Evolutionary conservation across 2,113 vertebrate genomes (phyloP).

Genomic region (Prunella fulvescens): DNA sequence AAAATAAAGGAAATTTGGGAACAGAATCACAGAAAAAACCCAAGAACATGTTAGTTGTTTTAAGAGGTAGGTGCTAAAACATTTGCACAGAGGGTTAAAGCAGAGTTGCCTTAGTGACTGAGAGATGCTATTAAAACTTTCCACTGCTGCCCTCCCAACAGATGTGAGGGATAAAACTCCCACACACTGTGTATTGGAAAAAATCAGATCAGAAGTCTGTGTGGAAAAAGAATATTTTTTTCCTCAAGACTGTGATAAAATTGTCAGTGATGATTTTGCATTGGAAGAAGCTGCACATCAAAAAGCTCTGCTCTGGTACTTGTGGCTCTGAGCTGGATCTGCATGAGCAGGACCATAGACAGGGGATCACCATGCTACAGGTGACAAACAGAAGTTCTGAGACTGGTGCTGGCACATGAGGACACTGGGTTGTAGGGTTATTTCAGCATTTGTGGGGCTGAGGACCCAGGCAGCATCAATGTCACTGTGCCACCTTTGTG

Average conservation of each 20-base stretch:
- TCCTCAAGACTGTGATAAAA: neutral
- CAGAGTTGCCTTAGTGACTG: neutral
- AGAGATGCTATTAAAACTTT: neutral
- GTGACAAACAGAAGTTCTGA: neutral
- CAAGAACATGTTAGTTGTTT: neutral
- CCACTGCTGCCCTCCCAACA: neutral
- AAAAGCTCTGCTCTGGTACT: neutral
- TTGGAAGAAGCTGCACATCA: neutral
- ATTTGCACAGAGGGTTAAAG: neutral
- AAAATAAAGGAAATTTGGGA: neutral
- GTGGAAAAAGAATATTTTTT: neutral
- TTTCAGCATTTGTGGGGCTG: neutral
- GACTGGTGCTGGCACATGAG: neutral
- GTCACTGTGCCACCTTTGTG: fast-evolving
- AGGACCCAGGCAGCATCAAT: neutral
- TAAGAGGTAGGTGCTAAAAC: neutral
- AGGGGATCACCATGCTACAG: neutral
- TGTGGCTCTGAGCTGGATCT: neutral
- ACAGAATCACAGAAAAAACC: neutral
- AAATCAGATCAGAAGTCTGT: neutral
- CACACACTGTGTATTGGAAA: neutral
- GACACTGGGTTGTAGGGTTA: fast-evolving
- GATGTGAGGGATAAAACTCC: neutral
- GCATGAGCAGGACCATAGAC: neutral
- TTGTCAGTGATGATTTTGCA: neutral